These are phyloP conservation scores for Kuschelorhynchus macadamiae DNA, from an alignment of 2,888 invertebrate genomes.

Conservation along the genomic window DNA sequence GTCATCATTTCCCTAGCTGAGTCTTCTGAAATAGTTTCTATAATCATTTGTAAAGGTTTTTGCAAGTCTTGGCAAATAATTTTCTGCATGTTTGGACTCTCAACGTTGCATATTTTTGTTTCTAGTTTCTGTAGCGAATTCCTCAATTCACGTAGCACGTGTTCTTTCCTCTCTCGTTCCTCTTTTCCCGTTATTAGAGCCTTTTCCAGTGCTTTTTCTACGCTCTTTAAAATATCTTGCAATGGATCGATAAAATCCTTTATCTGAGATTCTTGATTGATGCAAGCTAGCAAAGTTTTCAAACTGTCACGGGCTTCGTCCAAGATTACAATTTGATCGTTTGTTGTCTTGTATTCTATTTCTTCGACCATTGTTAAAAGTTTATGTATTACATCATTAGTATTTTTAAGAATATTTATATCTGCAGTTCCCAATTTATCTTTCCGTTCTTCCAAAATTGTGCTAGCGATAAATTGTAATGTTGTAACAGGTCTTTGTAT, in stretches of 20 bases:
- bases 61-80: conserved; percentile 60
- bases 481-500: conserved; percentile 64
- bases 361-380: conserved; percentile 58
- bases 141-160: conserved; percentile 25
- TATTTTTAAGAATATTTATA: conserved; percentile 60
- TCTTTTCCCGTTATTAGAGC: conserved; percentile 50
- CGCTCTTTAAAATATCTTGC: conserved; percentile 62
- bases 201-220: conserved; percentile 60
- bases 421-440: conserved; percentile 62
- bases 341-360: conserved; percentile 43
- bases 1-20: conserved; percentile 46
- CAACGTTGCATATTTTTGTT: conserved; percentile 46
- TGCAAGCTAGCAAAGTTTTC: conserved; percentile 60
- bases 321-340: conserved; percentile 48
- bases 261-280: conserved; percentile 66
- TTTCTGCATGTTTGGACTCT: conserved; percentile 40
- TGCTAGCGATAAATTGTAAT: conserved; percentile 63
- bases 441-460: conserved; percentile 62
- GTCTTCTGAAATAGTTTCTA: conserved; percentile 50
- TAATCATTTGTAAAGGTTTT: conserved; percentile 60
- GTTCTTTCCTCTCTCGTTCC: conserved; percentile 47
- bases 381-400: conserved; percentile 60
- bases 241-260: conserved; percentile 66
- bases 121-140: conserved; percentile 32
- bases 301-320: conserved; percentile 53